Evolutionary conservation across 2,113 vertebrate species (phyloP).

Genomic region (Neodon shergylaensis): DNA sequence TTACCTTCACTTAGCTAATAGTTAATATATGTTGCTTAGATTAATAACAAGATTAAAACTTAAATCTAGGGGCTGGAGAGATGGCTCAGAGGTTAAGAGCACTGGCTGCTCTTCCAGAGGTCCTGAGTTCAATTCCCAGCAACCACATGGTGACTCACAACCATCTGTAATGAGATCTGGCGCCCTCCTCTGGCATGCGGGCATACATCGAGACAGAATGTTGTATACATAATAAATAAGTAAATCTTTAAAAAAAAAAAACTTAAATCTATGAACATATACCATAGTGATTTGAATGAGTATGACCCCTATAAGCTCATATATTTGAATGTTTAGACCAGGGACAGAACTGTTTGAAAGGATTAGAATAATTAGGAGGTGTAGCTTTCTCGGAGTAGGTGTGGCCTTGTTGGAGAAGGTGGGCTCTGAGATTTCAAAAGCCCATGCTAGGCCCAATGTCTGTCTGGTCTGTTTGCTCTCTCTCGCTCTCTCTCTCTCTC

Average conservation of each 20-base stretch:
- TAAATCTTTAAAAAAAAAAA: no score
- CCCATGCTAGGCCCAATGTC: not conserved
- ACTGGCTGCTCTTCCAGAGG: no score
- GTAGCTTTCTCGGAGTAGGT: not conserved
- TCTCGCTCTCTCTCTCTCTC: not conserved
- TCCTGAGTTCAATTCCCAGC: no score
- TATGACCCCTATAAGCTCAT: not conserved
- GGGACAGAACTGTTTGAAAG: not conserved
- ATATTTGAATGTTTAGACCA: not conserved
- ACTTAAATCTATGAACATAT: not conserved
- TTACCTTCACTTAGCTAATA: not conserved
- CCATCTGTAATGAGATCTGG: no score
- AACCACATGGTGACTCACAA: no score
- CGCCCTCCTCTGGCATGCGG: no score
- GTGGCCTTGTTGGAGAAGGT: not conserved
- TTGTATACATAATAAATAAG: no score
- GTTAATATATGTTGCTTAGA: not conserved
- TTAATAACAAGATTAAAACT: slow-evolving; percentile 28
- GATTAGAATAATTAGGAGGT: not conserved
- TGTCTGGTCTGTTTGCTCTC: not conserved
- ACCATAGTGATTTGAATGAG: not conserved
- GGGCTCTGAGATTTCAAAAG: not conserved
- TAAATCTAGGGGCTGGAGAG: no score
- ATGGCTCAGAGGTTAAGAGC: no score
- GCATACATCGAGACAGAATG: no score